These are phyloP conservation scores for Dinocampus coccinellae DNA, from an alignment of 2,888 invertebrate species.

Conservation along the genomic window DNA sequence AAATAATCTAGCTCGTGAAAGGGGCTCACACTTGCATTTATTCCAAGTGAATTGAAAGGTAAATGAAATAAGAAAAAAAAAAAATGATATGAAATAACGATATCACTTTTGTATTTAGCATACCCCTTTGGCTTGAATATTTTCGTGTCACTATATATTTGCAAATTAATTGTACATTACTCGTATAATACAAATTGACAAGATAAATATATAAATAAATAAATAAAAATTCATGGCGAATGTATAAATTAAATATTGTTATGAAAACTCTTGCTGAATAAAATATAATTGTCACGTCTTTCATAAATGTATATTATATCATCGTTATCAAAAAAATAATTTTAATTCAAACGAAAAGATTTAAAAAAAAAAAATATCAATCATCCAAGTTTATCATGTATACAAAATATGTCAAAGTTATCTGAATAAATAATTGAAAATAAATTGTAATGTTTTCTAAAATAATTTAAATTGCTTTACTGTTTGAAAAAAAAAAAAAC, in stretches of 20 bases:
- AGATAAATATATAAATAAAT: neutral
- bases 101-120: neutral
- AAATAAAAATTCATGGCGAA: constrained; percentile 15
- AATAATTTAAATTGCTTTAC: no score
- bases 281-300: constrained; percentile 7
- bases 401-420: neutral
- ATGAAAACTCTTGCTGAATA: neutral
- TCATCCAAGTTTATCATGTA: no score
- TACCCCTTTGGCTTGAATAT: neutral
- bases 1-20: neutral
- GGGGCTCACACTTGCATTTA: no score
- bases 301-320: neutral
- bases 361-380: neutral
- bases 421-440: neutral
- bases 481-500: no score
- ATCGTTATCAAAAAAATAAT: constrained; percentile 8
- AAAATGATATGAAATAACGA: neutral
- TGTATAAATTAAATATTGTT: constrained; percentile 13
- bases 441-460: no score
- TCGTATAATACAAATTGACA: neutral
- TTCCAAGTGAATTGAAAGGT: neutral
- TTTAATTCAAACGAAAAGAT: neutral
- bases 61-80: neutral
- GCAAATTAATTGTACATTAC: constrained; percentile 7
- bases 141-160: constrained; percentile 1